phyloP scores from a whole-genome alignment of 2,888 invertebrate species.

The Eledona agricola region DNA sequence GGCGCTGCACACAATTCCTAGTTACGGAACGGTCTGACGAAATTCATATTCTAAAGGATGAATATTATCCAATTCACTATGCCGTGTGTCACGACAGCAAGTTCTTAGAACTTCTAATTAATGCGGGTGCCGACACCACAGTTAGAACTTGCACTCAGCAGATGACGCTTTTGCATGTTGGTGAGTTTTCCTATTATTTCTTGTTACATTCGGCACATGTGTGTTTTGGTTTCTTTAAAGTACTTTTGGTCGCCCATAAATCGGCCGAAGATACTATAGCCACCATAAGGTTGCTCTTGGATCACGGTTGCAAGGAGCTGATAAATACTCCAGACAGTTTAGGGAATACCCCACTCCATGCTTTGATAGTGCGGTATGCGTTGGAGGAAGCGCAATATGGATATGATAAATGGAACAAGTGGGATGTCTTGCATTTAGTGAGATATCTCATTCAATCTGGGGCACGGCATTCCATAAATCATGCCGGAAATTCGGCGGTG shows the following conservation, averaged over 20 bases:
- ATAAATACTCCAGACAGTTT: conserved; percentile 77
- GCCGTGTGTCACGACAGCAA: conserved; percentile 76
- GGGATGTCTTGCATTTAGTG: conserved; percentile 77
- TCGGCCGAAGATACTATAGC: conserved; percentile 76
- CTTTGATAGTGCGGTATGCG: conserved; percentile 71
- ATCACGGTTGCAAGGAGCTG: conserved; percentile 76
- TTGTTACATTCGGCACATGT: no score
- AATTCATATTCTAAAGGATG: conserved; percentile 76
- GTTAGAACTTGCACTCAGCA: conserved; percentile 76
- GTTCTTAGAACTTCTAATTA: conserved; percentile 72
- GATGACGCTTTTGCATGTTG: conserved; percentile 74
- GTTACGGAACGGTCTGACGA: conserved; percentile 73
- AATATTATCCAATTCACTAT: conserved; percentile 81
- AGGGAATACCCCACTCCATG: conserved; percentile 79
- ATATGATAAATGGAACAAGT: conserved; percentile 77
- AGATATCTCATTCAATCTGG: conserved; percentile 70
- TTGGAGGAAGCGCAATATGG: conserved; percentile 74
- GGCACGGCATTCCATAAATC: conserved; percentile 74
- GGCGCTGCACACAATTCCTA: conserved; percentile 75
- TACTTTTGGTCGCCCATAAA: conserved; percentile 75
- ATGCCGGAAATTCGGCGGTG: conserved; percentile 73
- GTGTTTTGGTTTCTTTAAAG: no score
- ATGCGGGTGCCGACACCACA: conserved; percentile 75
- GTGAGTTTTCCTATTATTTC: conserved; percentile 42
- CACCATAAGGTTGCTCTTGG: conserved; percentile 73